Conservation (phyloP, 1,140 invertebrate genomes). For the Drosophila nebulosa region DNA sequence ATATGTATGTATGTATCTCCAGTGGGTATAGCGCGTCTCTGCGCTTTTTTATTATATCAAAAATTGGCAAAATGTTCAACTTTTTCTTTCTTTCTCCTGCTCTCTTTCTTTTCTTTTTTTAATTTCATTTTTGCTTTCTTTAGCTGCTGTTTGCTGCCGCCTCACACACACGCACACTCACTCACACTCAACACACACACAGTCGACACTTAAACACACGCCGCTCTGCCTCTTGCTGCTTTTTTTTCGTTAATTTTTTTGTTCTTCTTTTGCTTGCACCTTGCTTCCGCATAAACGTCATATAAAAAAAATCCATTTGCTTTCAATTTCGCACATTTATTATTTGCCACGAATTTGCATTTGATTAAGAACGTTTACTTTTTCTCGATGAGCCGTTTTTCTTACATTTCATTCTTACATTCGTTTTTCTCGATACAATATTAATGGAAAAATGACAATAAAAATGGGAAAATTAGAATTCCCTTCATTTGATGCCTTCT, state of each 20-base stretch:
- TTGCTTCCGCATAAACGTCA: constrained; percentile 75
- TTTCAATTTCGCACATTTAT: constrained; percentile 15
- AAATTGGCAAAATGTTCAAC: constrained; percentile 35
- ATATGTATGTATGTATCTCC: constrained; percentile 31
- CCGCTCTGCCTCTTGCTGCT: constrained; percentile 21
- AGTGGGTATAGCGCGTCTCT: not conserved
- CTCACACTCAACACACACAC: constrained; percentile 32
- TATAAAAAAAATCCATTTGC: constrained; percentile 41
- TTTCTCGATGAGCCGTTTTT: constrained; percentile 1
- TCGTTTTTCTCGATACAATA: too few species aligned
- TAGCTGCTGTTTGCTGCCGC: constrained; percentile 44
- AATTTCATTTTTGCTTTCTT: constrained; percentile 71
- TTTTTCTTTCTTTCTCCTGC: constrained; percentile 52
- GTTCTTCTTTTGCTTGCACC: constrained; percentile 66
- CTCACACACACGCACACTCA: constrained; percentile 60
- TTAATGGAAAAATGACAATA: too few species aligned
- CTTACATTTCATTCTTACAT: constrained; percentile 19
- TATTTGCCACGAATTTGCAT: constrained; percentile 21
- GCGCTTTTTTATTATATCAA: constrained; percentile 14
- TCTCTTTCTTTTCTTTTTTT: constrained; percentile 52
- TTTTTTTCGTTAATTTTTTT: constrained; percentile 62
- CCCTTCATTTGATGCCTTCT: too few species aligned
- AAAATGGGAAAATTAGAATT: too few species aligned
- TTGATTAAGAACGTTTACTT: constrained; percentile 6
- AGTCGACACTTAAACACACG: constrained; percentile 19